Evolutionary conservation across 2,113 vertebrate species (phyloP), one percentile per base, ranked within the genome.

Genomic region (Piprites chloris): DNA sequence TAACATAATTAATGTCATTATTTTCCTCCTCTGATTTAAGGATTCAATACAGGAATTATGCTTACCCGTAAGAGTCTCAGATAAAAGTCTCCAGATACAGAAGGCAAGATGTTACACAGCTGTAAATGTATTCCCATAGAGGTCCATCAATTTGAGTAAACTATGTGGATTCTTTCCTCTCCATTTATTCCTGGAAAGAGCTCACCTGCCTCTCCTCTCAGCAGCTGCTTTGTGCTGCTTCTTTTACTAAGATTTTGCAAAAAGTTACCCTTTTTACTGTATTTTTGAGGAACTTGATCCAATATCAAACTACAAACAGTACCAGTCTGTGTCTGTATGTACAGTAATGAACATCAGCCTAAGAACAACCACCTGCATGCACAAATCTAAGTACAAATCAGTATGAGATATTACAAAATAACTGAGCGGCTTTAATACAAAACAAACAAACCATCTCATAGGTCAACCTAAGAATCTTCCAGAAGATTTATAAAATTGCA

Each of bases 1-100:
- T 93, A 97, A 49, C 87, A 82, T 95, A 97, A 97, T 96, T 97
- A 95, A 77, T 53, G 86, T 89, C 65, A 94, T 95, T 96, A 93
- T 95, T 97, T 97, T 95, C 90, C 91, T 97, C 50, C 83, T 79
- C 90, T 90, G 95, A 95, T 93, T 96, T 78, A 92, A 91, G 87
- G 78, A 94, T 90, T 94, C 95, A 72, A 85, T 95, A 92, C 58
- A 94, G 88, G 92, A 96, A 95, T 90, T 90, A 75, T 89, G 80
- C 92, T 90, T 94, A 79, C 77, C 89, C 1, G 11, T 83, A 93
- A 63, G 56, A 90, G 69, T 55, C 90, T 95, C 62, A 35, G 69
- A 92, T 94, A 97, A 95, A 96, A 93, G 50, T 68, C 66, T 93
- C 88, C 90, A 82, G 89, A 80, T 42, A 85, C 80, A 87, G 79